Conservation (phyloP, 2,113 vertebrate species). For the Chaetops frenatus region DNA sequence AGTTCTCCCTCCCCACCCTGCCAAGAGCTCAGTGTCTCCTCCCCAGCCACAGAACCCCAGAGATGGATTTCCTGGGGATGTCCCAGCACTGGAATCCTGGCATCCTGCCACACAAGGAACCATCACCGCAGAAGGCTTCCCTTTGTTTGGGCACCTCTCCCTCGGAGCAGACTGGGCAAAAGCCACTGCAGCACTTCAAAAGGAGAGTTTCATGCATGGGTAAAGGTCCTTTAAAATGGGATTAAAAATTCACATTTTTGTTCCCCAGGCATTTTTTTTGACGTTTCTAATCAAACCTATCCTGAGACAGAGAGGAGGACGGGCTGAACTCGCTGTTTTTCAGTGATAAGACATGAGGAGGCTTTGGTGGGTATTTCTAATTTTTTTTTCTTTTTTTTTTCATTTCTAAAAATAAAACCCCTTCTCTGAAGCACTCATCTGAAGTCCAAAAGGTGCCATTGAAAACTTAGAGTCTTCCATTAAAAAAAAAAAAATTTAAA, state of each 20-base stretch:
- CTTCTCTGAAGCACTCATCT: not conserved
- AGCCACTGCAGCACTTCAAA: not conserved
- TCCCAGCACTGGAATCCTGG: not conserved
- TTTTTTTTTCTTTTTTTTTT: no score
- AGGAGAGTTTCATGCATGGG: not conserved
- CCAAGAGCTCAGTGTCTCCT: not conserved
- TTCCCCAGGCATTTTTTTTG: not conserved
- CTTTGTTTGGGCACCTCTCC: not conserved
- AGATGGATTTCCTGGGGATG: not conserved
- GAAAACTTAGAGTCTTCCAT: not conserved
- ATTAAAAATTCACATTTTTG: conserved; percentile 29
- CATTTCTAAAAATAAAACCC: not conserved
- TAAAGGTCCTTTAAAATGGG: conserved; percentile 20
- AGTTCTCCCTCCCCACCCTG: no score
- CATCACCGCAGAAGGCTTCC: not conserved
- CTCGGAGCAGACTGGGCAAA: not conserved
- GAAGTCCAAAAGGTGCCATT: not conserved
- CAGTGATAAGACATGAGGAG: not conserved
- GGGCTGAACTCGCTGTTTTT: not conserved
- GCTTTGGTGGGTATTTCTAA: not conserved
- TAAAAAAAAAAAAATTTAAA: not conserved
- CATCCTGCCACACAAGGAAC: fast-evolving
- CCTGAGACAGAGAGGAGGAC: not conserved
- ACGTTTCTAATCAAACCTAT: not conserved
- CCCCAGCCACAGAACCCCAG: not conserved